Base-by-base conservation (phyloP, 2,797 vertebrate species). In the Sternarchorhynchus goeldii region DNA sequence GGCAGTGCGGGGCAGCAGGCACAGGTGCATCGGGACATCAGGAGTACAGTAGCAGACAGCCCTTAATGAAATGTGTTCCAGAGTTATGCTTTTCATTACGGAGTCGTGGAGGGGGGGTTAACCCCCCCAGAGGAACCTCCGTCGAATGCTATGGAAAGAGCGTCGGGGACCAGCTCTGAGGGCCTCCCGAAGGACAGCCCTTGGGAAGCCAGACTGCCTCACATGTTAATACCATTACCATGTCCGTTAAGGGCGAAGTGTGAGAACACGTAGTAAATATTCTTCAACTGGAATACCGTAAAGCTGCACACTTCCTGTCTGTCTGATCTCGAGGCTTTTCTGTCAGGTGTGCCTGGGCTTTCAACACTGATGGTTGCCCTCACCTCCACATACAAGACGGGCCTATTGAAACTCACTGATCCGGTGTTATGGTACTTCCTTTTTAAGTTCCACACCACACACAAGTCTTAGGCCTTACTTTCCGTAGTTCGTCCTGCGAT, bases 291-390 rank as follows among this genome's bases (percentile, higher is more conserved):
- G 74, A 75, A 68, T 31, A 21, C 63, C 62, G 68, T 81, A 77
- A 83, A 85, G 76, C 66, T 6, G 2, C 71, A 82, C 80, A 80
- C 84, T 85, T 83, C 83, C 79, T 83, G 77, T 85, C 76, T 76
- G 67, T 78, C 60, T 82, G 68, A 79, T 65, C 66, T 64, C 69
- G 20, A 21, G 75, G 31, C 50, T 29, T 77, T 74, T 67, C 55
- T 71, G 63, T 79, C 58, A 79, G 79, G 66, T 80, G 63, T 34
- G 34, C 34, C 8, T 69, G 56, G 59, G 59, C 57, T 58, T 53
- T n/a, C 39, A 34, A 4, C 53, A 53, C 82, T 81, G 73, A 39
- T 6, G 53, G 20, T 32, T 74, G 62, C 41, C 29, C 53, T 65
- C 75, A 68, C 77, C 77, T 77, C 59, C 77, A 66, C 69, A 79